Evolutionary conservation across 1,140 invertebrate species (phyloP).

Genomic region (Polyergus mexicanus): DNA sequence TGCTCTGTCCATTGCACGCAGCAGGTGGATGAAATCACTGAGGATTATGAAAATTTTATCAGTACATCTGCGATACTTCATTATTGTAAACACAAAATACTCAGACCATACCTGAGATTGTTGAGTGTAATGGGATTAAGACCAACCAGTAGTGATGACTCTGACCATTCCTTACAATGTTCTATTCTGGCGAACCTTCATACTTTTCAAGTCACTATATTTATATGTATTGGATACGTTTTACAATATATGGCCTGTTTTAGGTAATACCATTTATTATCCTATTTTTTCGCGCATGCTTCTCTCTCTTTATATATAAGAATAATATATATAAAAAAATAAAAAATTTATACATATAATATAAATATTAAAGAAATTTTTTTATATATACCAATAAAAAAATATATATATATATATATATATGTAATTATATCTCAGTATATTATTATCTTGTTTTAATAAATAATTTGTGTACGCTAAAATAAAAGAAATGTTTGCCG

Average conservation of each 20-base stretch:
- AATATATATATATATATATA: too few relatives aligned
- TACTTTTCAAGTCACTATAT: constrained; percentile 89
- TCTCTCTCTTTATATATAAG: neutral
- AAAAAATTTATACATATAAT: too few relatives aligned
- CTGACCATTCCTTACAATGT: constrained; percentile 84
- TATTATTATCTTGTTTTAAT: neutral
- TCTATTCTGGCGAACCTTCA: constrained; percentile 90
- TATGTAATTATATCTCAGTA: neutral
- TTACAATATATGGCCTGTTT: constrained; percentile 93
- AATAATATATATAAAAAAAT: neutral
- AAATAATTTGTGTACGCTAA: neutral
- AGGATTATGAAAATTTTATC: constrained; percentile 88
- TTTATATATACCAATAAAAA: neutral
- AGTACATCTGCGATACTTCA: constrained; percentile 92
- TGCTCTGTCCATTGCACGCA: neutral
- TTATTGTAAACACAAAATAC: constrained; percentile 93
- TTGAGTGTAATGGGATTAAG: constrained; percentile 91
- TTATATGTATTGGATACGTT: constrained; percentile 91
- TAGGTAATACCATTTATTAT: constrained; percentile 85
- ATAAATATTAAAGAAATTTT: neutral
- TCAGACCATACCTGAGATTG: constrained; percentile 91
- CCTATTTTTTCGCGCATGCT: constrained; percentile 1
- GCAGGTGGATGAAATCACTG: constrained; percentile 89
- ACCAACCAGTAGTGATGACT: constrained; percentile 89
- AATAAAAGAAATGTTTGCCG: neutral